Evolutionary conservation across 2,888 invertebrate genomes (phyloP).

Genomic region (Ptilodon capucinus): DNA sequence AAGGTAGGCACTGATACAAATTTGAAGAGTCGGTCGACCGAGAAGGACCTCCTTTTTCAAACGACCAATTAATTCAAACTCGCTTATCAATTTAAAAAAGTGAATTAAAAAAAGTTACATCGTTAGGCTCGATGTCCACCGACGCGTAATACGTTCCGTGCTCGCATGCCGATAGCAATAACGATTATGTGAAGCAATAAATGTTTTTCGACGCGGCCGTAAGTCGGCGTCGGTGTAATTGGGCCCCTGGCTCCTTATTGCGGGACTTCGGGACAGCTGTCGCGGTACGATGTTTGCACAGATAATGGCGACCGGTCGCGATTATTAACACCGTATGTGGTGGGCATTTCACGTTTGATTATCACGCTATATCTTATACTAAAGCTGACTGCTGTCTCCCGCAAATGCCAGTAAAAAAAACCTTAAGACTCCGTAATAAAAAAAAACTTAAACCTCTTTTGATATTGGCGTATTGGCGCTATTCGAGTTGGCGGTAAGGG

Average conservation of each 20-base stretch:
- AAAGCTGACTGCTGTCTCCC: no score
- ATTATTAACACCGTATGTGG: not conserved
- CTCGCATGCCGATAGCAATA: constrained; percentile 35
- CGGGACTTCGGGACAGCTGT: not conserved
- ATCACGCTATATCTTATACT: no score
- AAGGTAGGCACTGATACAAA: no score
- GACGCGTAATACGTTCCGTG: constrained; percentile 29
- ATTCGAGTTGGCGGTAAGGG: no score
- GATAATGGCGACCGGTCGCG: not conserved
- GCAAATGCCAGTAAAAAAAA: no score
- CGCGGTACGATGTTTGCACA: not conserved
- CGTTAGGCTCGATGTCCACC: constrained; percentile 22
- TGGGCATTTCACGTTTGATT: no score
- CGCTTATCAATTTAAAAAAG: constrained; percentile 22
- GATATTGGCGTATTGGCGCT: no score
- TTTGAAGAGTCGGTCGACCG: no score
- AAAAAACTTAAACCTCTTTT: no score
- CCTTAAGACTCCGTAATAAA: no score
- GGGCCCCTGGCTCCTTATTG: not conserved
- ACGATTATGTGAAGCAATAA: constrained; percentile 35
- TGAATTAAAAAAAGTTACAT: constrained; percentile 16
- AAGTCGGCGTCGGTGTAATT: constrained; percentile 10
- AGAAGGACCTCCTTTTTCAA: no score
- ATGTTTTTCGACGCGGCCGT: constrained; percentile 25
- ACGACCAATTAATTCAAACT: constrained; percentile 16